These are phyloP conservation scores for Willowsia nigromaculata DNA, from an alignment of 2,888 invertebrate genomes.

Conservation along the genomic window DNA sequence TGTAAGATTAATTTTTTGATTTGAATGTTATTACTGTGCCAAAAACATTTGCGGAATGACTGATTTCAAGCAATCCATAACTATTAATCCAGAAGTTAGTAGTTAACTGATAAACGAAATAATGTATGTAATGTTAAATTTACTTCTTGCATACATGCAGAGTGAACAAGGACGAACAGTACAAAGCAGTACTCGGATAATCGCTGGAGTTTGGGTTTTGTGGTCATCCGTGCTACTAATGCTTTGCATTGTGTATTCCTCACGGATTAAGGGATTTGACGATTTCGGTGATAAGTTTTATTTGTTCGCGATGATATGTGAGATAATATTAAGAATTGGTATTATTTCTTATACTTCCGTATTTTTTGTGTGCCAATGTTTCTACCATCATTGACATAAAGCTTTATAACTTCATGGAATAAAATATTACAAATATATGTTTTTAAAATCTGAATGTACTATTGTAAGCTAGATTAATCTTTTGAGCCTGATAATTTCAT, in stretches of 20 bases:
- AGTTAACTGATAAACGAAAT: too few relatives aligned
- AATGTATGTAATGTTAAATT: too few relatives aligned
- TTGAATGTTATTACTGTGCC: too few relatives aligned
- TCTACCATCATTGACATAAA: too few relatives aligned
- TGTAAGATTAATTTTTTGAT: constrained; percentile 31
- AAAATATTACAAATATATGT: too few relatives aligned
- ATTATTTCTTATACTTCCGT: constrained; percentile 39
- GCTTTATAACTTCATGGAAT: too few relatives aligned
- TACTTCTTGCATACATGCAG: not conserved
- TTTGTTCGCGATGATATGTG: constrained; percentile 43
- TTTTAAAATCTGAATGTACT: too few relatives aligned
- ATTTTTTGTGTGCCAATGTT: constrained; percentile 32
- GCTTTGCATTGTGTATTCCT: constrained; percentile 2
- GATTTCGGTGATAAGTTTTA: constrained; percentile 52
- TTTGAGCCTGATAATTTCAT: too few relatives aligned
- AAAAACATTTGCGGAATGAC: too few relatives aligned
- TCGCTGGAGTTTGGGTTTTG: constrained; percentile 21
- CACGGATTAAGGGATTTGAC: constrained; percentile 44
- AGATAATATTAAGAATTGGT: constrained; percentile 27
- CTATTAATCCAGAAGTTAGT: too few relatives aligned
- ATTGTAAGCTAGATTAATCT: too few relatives aligned
- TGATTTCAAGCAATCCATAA: too few relatives aligned
- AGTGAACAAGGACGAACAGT: not conserved
- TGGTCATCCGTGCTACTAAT: constrained; percentile 53
- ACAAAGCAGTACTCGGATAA: not conserved